These are phyloP conservation scores for Nylanderia fulva DNA, from an alignment of 1,140 invertebrate genomes.

Conservation along the genomic window DNA sequence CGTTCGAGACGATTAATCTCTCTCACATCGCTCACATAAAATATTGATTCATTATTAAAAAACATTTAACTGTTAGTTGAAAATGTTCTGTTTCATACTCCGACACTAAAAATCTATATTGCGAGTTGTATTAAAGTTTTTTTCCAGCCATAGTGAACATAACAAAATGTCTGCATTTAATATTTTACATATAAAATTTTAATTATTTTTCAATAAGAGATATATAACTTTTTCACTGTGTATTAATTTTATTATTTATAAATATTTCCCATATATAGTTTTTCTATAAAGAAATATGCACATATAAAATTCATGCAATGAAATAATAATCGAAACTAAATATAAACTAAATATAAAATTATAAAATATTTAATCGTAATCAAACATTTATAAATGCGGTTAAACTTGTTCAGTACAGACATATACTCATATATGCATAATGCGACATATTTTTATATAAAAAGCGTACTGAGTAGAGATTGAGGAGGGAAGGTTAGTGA, in stretches of 20 bases:
- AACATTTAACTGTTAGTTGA: neutral
- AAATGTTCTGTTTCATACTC: neutral
- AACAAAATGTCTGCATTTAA: neutral
- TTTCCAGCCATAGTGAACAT: neutral
- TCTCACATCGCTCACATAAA: neutral
- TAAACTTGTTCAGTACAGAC: neutral
- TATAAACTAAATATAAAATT: too few species aligned
- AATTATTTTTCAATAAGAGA: neutral
- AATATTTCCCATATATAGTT: neutral
- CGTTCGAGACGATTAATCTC: neutral
- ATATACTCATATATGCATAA: slow-evolving; percentile 22
- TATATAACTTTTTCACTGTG: neutral
- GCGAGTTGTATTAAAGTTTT: neutral
- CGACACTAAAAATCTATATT: neutral
- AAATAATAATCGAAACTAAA: neutral
- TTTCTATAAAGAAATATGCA: too few species aligned
- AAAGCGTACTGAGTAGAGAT: slow-evolving; percentile 44
- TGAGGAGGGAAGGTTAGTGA: neutral
- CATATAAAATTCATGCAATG: neutral
- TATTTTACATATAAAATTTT: neutral
- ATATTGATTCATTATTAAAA: neutral
- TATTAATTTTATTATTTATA: neutral
- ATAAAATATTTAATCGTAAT: neutral
- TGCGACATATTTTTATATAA: slow-evolving; percentile 52
- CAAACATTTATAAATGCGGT: neutral